These are phyloP conservation scores for Suncus etruscus DNA, from an alignment of 2,113 vertebrate genomes.

Conservation along the genomic window DNA sequence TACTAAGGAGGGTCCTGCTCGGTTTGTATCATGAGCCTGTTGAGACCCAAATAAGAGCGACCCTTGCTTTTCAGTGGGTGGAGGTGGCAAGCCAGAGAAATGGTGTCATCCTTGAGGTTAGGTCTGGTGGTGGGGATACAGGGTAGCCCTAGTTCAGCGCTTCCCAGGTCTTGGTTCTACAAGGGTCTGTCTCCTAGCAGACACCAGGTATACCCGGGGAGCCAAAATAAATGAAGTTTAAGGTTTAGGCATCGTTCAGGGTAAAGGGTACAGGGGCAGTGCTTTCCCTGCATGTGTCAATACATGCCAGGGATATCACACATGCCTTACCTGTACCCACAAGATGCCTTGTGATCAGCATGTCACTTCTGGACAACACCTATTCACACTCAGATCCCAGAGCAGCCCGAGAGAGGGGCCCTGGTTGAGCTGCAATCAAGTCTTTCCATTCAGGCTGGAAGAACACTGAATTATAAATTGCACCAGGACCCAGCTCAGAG, in stretches of 20 bases:
- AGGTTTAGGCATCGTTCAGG: neutral
- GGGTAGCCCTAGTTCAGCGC: neutral
- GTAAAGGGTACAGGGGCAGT: neutral
- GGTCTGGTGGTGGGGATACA: neutral
- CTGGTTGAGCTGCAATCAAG: neutral
- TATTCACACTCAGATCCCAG: neutral
- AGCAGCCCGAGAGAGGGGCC: neutral
- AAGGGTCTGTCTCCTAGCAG: neutral
- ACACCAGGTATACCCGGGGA: neutral
- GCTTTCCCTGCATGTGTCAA: neutral
- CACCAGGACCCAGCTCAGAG: neutral
- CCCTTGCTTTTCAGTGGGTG: neutral
- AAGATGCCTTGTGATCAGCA: neutral
- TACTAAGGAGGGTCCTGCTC: neutral
- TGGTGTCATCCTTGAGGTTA: neutral
- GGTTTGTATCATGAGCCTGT: neutral
- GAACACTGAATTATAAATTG: no score
- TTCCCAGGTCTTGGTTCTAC: neutral
- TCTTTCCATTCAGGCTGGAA: neutral
- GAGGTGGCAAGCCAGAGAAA: neutral
- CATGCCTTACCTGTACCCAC: fast-evolving
- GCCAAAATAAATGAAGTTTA: neutral
- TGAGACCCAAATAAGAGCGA: neutral
- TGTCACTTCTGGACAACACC: neutral
- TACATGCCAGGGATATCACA: fast-evolving